These are phyloP conservation scores for Lordiphosa collinella DNA, from an alignment of 1,140 invertebrate genomes.

Conservation along the genomic window DNA sequence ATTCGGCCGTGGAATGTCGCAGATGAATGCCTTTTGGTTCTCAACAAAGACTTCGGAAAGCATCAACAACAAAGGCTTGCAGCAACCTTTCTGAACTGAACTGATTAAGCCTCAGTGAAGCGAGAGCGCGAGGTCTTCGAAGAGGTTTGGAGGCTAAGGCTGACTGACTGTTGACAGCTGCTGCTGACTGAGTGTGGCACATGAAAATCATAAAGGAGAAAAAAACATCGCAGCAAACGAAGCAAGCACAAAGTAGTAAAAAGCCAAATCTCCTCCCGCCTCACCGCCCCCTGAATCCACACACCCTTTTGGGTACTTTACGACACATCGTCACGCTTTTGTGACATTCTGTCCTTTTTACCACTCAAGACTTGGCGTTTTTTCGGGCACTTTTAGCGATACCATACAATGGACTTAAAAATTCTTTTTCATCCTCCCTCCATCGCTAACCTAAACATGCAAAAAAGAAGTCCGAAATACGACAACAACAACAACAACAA, in stretches of 20 bases:
- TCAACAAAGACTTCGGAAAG: slow-evolving; percentile 29
- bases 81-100: slow-evolving; percentile 63
- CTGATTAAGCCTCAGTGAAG: slow-evolving; percentile 66
- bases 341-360: slow-evolving; percentile 76
- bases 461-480: slow-evolving; percentile 35
- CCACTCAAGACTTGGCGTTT: slow-evolving; percentile 49
- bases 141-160: slow-evolving; percentile 15
- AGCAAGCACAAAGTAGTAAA: slow-evolving; percentile 40
- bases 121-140: slow-evolving; percentile 13
- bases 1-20: slow-evolving; percentile 57
- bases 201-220: slow-evolving; percentile 43
- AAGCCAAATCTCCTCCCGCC: slow-evolving; percentile 17
- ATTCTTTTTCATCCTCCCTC: slow-evolving; percentile 67
- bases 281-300: slow-evolving; percentile 1
- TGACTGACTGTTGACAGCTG: slow-evolving; percentile 40
- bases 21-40: slow-evolving; percentile 54
- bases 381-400: slow-evolving; percentile 54
- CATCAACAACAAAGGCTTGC: slow-evolving; percentile 43
- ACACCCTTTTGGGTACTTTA: slow-evolving; percentile 65
- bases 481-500: slow-evolving; percentile 29
- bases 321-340: slow-evolving; percentile 78
- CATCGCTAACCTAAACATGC: slow-evolving; percentile 35
- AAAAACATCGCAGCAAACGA: slow-evolving; percentile 13
- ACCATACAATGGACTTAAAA: slow-evolving; percentile 69
- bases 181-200: slow-evolving; percentile 30